Base-by-base conservation (phyloP, 2,888 invertebrate species). In the Spisula subtruncata region DNA sequence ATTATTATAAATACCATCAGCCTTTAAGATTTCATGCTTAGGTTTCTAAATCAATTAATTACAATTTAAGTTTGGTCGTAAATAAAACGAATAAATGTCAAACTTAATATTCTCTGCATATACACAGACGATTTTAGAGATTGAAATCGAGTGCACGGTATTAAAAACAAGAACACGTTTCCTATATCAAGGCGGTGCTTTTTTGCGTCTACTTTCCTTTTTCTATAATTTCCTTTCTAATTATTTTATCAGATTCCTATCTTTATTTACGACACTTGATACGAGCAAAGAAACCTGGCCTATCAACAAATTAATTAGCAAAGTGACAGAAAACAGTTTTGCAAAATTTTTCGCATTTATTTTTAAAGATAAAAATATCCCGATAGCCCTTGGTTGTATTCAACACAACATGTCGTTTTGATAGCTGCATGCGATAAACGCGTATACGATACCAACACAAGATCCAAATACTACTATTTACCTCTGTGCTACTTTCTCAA, bases 301-400 rank as follows among this genome's bases (percentile, higher is more conserved):
- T 71, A 51, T 75, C 84, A 84, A 29, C 84, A 29, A 29, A 41
- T 60, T 84, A 32, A 84, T 84, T 75, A 84, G 46, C 12, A 14
- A 32, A 14, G 6, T 51, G 75, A 84, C 84, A 84, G 14, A 41
- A 83, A 83, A 83, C 71, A 84, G 71, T 46, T 41, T 71, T 35
- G 56, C 29, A 1, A 6, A n/a, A 71, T 84, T 84, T 83, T 66
- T 35, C 60, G 51, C 84, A 84, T 84, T 84, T 84, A 71, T 84
- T 51, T 75, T 51, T 75, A 66, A 48, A 51, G 46, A 71, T 84
- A 75, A 12, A 8, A n/a, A 18, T 18, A 16, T 35, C 32, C 29
- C 6, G 75, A 75, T 75, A 75, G 16, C 75, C 75, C 16, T 35
- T 35, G 75, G 29, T 75, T 12, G 35, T 75, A 8, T 75, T 75